A percentile compares a stretch with the other conserved stretches of the same genome.
Conservation (phyloP, 2,797 vertebrate genomes). For the Pangasius sanitwongsei region DNA sequence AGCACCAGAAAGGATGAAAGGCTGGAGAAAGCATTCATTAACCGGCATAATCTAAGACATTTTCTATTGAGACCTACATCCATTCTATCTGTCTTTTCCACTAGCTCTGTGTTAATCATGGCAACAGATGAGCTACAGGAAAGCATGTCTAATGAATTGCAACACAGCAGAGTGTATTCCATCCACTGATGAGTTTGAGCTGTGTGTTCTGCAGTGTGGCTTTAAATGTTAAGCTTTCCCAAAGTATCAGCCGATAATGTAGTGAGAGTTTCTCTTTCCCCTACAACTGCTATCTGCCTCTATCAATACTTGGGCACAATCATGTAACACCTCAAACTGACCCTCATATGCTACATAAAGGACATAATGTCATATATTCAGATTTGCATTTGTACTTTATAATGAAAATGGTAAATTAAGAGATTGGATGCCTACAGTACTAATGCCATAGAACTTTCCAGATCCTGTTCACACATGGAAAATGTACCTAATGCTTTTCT, state of each 20-base stretch:
- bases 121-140: background rate
- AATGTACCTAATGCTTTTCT: background rate
- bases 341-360: background rate
- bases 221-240: background rate
- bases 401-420: background rate
- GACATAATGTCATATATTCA: background rate
- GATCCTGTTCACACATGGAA: background rate
- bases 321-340: background rate
- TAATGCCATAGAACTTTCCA: background rate
- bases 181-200: background rate
- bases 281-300: background rate
- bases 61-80: background rate
- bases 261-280: background rate
- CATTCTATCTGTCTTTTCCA: background rate
- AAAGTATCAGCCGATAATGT: background rate
- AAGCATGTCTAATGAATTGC: background rate
- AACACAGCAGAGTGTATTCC: background rate
- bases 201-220: background rate
- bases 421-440: background rate
- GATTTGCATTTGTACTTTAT: background rate
- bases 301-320: background rate
- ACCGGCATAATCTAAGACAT: background rate
- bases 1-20: background rate
- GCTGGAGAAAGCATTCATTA: background rate
- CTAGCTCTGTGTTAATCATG: background rate